Evolutionary conservation across 1,140 invertebrate species (phyloP), one percentile per base, ranked within the genome.

Genomic region (Bombus picipes): DNA sequence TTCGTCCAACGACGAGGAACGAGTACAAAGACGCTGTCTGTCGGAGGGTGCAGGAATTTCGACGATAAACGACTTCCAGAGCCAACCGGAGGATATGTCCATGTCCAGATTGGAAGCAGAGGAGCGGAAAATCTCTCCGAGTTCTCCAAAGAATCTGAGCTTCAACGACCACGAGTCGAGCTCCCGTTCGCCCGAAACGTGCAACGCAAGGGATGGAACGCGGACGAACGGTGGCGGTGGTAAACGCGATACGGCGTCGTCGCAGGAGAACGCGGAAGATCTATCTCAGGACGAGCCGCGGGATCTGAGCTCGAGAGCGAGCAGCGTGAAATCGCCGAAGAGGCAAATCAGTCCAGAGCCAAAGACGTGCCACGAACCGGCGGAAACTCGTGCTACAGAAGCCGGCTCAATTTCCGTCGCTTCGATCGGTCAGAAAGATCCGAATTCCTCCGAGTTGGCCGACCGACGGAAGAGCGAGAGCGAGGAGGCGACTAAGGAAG

Each of bases 1-100:
- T 76, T 96, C 96, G 18, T 97, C 97, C 1, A 97, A 96, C 88
- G 97, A 97, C 90, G 92, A 96, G 9, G 89, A 91, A 10, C 75
- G 90, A 2, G 37, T 89, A 10, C 81, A 91, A 18, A 65, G 85
- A 22, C 89, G 89, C 0, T 86, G 76, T 39, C 5, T 87, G 43
- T 74, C 89, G 0, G 88, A 90, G 13, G 34, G 77, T n/a, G 43
- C 79, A 4, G 65, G 47, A 2, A 28, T 86, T 15, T 41, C 81
- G 10, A 39, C 73, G 41, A 66, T 90, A 70, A 34, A 86, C 78
- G 93, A 96, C 70, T 96, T 96, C 53, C 94, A 95, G 81, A 96
- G 96, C 81, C 95, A 95, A 81, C 96, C 96, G 0, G 95, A 96
- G 81, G 96, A 96, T 83, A 95, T 96, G 92, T 96, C 96, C 87